Base-by-base conservation (phyloP, 2,797 vertebrate genomes). In the Bryconaethiops microstoma region DNA sequence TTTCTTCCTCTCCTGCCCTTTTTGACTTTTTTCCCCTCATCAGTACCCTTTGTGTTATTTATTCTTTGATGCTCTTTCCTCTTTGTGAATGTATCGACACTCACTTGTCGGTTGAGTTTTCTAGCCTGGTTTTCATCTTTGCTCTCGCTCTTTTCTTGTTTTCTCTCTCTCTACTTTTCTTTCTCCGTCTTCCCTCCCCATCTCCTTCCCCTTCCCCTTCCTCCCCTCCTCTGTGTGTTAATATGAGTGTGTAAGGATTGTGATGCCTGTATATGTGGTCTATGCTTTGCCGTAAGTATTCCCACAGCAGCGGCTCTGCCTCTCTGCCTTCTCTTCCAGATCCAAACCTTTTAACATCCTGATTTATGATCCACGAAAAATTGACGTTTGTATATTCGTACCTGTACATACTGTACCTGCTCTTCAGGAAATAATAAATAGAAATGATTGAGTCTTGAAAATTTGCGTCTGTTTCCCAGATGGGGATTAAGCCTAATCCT, bases 231-330 rank as follows among this genome's bases (percentile, higher is more conserved):
- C 48, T 67, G 39, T 67, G 25, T 78, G 54, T 68, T 62, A 57
- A 7, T 78, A 39, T 79, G 79, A 74, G 45, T 50, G 57, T 81
- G 68, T 83, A 74, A 63, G 19, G 35, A 55, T 79, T 29, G n/a
- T 81, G 60, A 35, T 52, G 67, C 57, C 23, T 78, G 76, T 85
- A 52, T 74, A 50, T 85, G 70, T 79, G 77, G 12, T 87, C 79
- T 79, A 60, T 79, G 79, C 79, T 80, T 57, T 76, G 83, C 83
- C 81, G 86, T 87, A 87, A 87, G 86, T 87, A 87, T 87, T 74
- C 73, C n/a, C 52, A 42, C 39, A 62, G 60, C 40, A 74, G 42
- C 71, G 76, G 64, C 42, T 79, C 17, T 42, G 68, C 67, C 21
- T 77, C 29, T 76, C 73, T 74, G 59, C 62, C 72, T 86, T 86